Percentiles rank a stretch among this genome's conserved stretches.
Conservation (phyloP, 1,140 invertebrate species). For the Calliopsis andreniformis region DNA sequence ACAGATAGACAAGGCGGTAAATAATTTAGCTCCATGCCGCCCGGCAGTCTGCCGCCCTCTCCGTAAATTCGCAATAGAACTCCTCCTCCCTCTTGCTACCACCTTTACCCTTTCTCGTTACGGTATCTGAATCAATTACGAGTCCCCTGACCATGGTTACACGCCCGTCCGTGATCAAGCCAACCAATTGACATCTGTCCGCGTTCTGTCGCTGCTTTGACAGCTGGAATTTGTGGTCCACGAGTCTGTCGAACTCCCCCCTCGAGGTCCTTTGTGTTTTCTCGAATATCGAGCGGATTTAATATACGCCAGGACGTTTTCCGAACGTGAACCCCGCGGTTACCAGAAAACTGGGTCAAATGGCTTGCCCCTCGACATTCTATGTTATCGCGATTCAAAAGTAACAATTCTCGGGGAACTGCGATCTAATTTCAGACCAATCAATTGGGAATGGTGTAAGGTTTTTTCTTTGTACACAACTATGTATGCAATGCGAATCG, state of each 20-base stretch:
- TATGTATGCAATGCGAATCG: too few species aligned
- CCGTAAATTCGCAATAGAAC: conserved; percentile 62
- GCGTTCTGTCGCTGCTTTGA: background rate
- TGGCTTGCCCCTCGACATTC: background rate
- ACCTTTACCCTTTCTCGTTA: conserved; percentile 34
- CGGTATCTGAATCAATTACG: conserved; percentile 55
- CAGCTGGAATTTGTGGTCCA: background rate
- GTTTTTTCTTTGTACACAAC: background rate
- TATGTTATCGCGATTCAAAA: background rate
- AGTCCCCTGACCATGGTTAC: too few species aligned
- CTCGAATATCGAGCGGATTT: background rate
- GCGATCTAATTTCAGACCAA: background rate
- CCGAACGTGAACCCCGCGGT: background rate
- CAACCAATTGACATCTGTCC: conserved; percentile 42
- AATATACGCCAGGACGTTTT: background rate
- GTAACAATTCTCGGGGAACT: background rate
- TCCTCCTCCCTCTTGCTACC: background rate
- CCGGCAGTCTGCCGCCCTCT: conserved; percentile 78
- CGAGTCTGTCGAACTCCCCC: background rate
- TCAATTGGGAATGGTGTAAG: background rate
- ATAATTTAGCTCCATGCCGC: conserved; percentile 78
- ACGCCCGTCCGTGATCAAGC: conserved; percentile 38
- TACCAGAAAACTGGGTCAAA: conserved; percentile 14
- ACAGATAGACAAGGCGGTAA: conserved; percentile 72
- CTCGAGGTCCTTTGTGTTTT: background rate